Base-by-base conservation (phyloP, 2,113 vertebrate species). In the Stomatorhinus ivindoensis region DNA sequence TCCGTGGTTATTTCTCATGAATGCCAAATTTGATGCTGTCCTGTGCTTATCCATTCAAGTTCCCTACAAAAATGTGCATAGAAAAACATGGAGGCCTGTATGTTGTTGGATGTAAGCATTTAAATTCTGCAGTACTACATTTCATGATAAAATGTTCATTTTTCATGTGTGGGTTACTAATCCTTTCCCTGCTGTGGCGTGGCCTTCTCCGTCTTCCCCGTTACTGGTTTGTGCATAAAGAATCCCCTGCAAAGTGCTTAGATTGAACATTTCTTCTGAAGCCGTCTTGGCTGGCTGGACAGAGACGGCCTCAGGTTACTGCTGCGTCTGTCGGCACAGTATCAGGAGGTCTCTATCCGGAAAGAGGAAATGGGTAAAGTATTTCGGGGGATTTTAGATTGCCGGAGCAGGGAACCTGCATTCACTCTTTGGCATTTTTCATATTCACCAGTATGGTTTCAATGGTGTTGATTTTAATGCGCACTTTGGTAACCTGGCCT, bases 201-300 rank as follows among this genome's bases (percentile, higher is more conserved):
- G 3, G 58, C 7, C 47, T 31, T 31, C n/a, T 89, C 76, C 8
- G 31, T 7, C 61, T 65, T 31, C 61, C 9, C 31, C 61, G 0
- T 24, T 31, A 84, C 82, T 47, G 39, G 6, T 84, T 24, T 24
- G 35, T 86, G 31, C 82, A 47, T 85, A 65, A 90, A 46, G 53
- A 48, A 48, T 51, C 13, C 19, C 48, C 80, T 27, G 42, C 55
- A 88, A 87, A 55, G 83, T 88, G 87, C 88, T 89, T 89, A 80
- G 55, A 39, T 44, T 6, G 76, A 88, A 39, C 73, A 48, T 89
- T 90, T 61, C 82, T 39, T 17, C 90, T 80, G 44, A 21, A 21
- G 15, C 5, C 42, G 10, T 80, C 88, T 89, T 87, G 55, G 58
- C 87, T 91, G 91, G 85, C 88, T 90, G 39, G 85, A 89, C 17